Base-by-base conservation (phyloP, 2,797 vertebrate genomes). In the Centroberyx gerrardi region DNA sequence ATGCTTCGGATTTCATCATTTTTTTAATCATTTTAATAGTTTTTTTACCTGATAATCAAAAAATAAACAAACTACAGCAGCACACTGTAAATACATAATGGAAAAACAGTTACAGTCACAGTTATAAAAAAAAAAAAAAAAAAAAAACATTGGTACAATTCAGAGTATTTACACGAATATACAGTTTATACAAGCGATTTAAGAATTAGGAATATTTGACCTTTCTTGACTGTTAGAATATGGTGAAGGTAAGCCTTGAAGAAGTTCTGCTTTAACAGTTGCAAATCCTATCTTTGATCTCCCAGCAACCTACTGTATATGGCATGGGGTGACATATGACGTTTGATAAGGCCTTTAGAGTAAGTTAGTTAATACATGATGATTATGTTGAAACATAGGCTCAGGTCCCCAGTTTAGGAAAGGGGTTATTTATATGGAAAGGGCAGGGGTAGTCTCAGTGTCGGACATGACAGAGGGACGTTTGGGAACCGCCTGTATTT, bases 391-490 rank as follows among this genome's bases (percentile, higher is more conserved):
- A 60, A 46, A 49, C 42, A 0, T 28, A 27, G 36, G 66, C 42
- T 82, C 49, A 72, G 48, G 5, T 69, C 6, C 63, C 69, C 82
- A 63, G 51, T 63, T 53, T 27, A 0, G 44, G 29, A 18, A 2
- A 40, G 17, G 0, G 38, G 18, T 17, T 0, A 3, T 70, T 84
- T 91, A 97, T 73, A 94, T 80, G 65, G 93, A 97, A 33, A 93
- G 93, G 6, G 94, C 87, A 3, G 93, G 95, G 2, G 93, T 95
- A 0, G 93, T 97, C 9, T 94, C 81, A 0, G 94, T 94, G 73
- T 96, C 97, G 6, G 96, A 93, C 94, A 96, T 84, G 75, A 93
- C 72, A 0, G 96, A 96, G 0, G 96, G 94, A 22, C 95, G 92
- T 82, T 95, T 94, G 65, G 95, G 88, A 72, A 88, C 74, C 2